These are phyloP conservation scores for Myiozetetes cayanensis DNA, from an alignment of 2,113 vertebrate genomes.

Conservation along the genomic window DNA sequence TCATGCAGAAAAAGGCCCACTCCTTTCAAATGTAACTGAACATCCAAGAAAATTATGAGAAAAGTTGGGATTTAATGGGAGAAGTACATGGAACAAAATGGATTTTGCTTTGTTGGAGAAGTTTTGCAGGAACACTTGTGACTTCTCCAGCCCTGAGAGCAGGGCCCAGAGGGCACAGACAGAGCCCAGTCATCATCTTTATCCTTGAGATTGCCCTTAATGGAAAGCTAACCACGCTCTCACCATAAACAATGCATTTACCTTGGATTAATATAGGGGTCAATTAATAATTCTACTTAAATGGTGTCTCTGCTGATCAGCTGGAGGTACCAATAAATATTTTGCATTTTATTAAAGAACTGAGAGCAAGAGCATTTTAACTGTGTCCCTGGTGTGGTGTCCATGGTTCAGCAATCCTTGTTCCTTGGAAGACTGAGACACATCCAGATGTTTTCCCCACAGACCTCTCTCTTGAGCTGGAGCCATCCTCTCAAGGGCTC, in stretches of 20 bases:
- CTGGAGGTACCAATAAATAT: not conserved
- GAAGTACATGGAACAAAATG: not conserved
- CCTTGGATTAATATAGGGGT: fast-evolving
- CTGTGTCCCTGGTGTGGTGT: not conserved
- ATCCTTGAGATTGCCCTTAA: fast-evolving
- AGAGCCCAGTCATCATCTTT: not conserved
- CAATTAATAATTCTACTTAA: not conserved
- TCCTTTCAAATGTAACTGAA: not conserved
- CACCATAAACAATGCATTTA: not conserved
- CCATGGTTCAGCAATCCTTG: not conserved
- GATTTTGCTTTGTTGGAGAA: not conserved
- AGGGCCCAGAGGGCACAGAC: not conserved
- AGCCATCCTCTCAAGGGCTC: not conserved
- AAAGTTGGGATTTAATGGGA: not conserved
- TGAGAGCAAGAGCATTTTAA: not conserved
- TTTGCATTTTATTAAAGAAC: not conserved
- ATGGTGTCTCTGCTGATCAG: not conserved
- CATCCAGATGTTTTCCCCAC: not conserved
- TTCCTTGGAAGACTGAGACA: not conserved
- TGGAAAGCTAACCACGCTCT: not conserved
- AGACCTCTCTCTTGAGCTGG: not conserved
- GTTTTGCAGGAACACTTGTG: fast-evolving
- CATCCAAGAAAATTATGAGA: not conserved
- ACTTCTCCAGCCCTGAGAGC: not conserved
- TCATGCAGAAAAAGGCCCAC: not conserved